Evolutionary conservation across 2,888 invertebrate species (phyloP).

Genomic region (Mylabris sibirica): DNA sequence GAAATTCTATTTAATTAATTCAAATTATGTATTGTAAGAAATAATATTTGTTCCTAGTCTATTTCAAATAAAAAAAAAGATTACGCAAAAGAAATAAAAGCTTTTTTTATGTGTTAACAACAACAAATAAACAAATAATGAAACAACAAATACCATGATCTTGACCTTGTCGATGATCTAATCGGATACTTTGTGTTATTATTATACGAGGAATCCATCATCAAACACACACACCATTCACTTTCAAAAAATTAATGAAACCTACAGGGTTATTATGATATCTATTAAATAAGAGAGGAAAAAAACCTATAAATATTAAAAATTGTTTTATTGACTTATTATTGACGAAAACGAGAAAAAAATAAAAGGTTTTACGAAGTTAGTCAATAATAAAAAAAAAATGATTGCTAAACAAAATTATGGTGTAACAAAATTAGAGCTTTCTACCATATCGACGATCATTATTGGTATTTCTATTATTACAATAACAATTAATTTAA

Average conservation of each 20-base stretch:
- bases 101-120: neutral
- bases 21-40: neutral
- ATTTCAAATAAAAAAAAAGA: neutral
- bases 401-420: neutral
- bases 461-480: neutral
- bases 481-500: neutral
- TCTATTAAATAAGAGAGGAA: neutral
- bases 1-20: neutral
- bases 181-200: conserved; percentile 13
- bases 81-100: neutral
- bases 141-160: conserved; percentile 28
- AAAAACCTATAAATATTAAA: neutral
- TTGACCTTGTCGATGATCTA: conserved; percentile 40
- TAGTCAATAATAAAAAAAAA: conserved; percentile 8
- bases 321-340: neutral
- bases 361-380: neutral
- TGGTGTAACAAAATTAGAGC: conserved; percentile 8
- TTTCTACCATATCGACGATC: neutral
- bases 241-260: neutral
- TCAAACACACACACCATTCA: neutral
- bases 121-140: neutral
- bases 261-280: neutral
- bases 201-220: conserved; percentile 23
- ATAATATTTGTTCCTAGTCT: neutral
- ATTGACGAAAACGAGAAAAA: neutral